phyloP scores from a whole-genome alignment of 2,888 invertebrate genomes.

The Drosophila eohydei region DNA sequence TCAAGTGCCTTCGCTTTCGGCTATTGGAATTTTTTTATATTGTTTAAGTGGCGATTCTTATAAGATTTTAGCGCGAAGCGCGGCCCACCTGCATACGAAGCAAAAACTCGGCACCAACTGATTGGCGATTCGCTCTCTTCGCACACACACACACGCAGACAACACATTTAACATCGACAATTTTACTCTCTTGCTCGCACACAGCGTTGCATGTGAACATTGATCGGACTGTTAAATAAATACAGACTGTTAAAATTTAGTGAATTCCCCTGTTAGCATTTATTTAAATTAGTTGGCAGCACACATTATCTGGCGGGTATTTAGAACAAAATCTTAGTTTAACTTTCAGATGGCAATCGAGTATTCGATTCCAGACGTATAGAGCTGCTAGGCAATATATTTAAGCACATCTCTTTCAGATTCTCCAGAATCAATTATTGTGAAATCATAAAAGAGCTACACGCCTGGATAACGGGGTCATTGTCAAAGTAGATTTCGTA shows the following conservation, averaged over 20 bases:
- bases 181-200: constrained; percentile 11
- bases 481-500: not conserved
- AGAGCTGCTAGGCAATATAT: not conserved
- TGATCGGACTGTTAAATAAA: constrained; percentile 24
- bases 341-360: not conserved
- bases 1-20: constrained; percentile 63
- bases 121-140: constrained; percentile 38
- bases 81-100: constrained; percentile 64
- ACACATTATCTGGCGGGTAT: not conserved
- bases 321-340: not conserved
- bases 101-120: constrained; percentile 58
- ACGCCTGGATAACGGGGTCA: not conserved
- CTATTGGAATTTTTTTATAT: constrained; percentile 74
- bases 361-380: not conserved
- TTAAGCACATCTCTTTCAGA: not conserved
- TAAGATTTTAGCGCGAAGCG: constrained; percentile 48
- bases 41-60: constrained; percentile 62
- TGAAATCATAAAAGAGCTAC: not conserved
- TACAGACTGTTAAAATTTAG: constrained; percentile 11
- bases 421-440: no score
- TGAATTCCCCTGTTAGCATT: constrained; percentile 6
- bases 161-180: not conserved
- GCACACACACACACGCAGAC: constrained; percentile 14
- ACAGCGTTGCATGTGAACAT: constrained; percentile 27
- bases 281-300: constrained; percentile 27